Percentiles rank a stretch among this genome's conserved stretches.
Evolutionary conservation across 2,888 invertebrate genomes (phyloP).

Genomic region (Scelioninae gen. 1): DNA sequence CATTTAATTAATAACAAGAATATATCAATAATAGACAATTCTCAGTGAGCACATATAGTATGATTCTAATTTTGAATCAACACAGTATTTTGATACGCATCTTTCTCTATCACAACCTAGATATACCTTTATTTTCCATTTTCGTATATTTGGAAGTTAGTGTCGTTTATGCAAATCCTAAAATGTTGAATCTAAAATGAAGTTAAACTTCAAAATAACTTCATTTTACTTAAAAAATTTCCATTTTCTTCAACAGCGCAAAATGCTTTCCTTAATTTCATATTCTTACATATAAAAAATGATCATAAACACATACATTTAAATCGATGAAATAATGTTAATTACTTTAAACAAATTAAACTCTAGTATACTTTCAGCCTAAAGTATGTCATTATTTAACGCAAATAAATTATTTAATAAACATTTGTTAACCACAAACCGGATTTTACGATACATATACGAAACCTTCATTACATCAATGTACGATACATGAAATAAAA

Average conservation of each 20-base stretch:
- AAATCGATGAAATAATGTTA: background rate
- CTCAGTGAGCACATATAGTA: background rate
- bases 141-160: too few relatives aligned
- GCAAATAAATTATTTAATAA: too few relatives aligned
- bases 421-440: too few relatives aligned
- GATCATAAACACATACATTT: slow-evolving; percentile 2
- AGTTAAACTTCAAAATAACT: too few relatives aligned
- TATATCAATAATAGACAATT: background rate
- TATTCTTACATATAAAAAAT: slow-evolving; percentile 30
- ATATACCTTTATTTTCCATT: too few relatives aligned
- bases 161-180: too few relatives aligned
- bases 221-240: background rate
- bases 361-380: too few relatives aligned
- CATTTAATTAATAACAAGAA: background rate
- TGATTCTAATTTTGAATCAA: slow-evolving; percentile 6
- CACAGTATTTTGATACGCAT: slow-evolving; percentile 5
- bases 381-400: too few relatives aligned
- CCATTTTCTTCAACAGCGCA: slow-evolving; percentile 1
- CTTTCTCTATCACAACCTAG: slow-evolving; percentile 26
- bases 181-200: too few relatives aligned
- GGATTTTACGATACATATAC: too few relatives aligned
- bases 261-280: slow-evolving; percentile 15
- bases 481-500: too few relatives aligned
- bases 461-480: too few relatives aligned
- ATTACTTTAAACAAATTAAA: background rate